Evolutionary conservation across 2,797 vertebrate species (phyloP).

Genomic region (Pogonophryne albipinna): DNA sequence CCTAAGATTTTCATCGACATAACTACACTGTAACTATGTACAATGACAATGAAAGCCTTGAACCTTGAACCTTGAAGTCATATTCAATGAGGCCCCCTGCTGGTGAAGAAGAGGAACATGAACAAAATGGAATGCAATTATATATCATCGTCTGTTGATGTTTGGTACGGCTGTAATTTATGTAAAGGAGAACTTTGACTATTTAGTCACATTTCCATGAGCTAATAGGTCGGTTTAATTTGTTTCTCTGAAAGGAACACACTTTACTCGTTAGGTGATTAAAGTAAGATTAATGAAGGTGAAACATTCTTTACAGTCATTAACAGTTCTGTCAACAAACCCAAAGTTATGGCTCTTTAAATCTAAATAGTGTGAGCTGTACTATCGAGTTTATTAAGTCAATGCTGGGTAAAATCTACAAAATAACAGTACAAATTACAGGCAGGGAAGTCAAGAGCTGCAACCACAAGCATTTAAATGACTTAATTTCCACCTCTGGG

Average conservation of each 20-base stretch:
- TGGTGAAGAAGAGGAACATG: conserved; percentile 37
- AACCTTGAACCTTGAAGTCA: too few species aligned
- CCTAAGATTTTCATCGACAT: too few species aligned
- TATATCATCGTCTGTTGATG: neutral
- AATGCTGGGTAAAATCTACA: neutral
- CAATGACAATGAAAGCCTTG: too few species aligned
- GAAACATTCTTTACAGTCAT: conserved; percentile 5
- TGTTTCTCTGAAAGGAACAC: neutral
- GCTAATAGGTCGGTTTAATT: neutral
- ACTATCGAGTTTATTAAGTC: neutral
- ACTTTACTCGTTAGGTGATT: neutral
- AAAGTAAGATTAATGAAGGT: neutral
- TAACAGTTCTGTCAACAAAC: neutral
- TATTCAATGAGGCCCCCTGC: conserved; percentile 48
- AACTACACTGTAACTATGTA: too few species aligned
- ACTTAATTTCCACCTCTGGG: conserved; percentile 12
- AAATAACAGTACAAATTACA: neutral
- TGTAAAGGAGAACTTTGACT: neutral
- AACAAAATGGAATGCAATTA: neutral
- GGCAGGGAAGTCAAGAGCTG: neutral
- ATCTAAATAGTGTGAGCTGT: neutral
- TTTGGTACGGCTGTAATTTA: neutral
- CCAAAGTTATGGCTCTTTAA: neutral
- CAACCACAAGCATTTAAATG: neutral
- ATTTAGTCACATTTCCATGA: neutral